These are phyloP conservation scores for Microctenopoma lineatum DNA, from an alignment of 2,797 vertebrate genomes.

Conservation along the genomic window DNA sequence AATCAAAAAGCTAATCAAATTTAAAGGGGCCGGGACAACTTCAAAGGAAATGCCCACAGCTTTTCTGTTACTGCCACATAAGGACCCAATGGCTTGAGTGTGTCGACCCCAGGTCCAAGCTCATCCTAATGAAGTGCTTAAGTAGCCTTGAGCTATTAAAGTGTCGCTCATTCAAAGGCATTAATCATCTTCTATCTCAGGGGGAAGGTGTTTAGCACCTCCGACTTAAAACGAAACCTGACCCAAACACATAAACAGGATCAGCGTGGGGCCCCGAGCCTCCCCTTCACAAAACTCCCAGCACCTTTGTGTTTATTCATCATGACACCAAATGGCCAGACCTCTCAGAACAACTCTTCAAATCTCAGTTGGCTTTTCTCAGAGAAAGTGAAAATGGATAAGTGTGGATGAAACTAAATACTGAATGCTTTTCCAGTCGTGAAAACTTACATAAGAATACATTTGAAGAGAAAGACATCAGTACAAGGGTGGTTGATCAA, in stretches of 20 bases:
- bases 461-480: background rate
- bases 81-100: constrained; percentile 67
- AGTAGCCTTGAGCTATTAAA: constrained; percentile 79
- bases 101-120: constrained; percentile 62
- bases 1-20: constrained; percentile 74
- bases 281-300: constrained; percentile 64
- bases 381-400: background rate
- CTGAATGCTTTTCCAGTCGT: background rate
- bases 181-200: constrained; percentile 83
- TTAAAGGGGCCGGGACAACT: constrained; percentile 69
- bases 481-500: background rate
- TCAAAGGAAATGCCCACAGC: constrained; percentile 76
- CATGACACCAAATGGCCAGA: constrained; percentile 81
- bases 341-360: constrained; percentile 32
- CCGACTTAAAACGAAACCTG: constrained; percentile 78
- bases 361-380: constrained; percentile 36
- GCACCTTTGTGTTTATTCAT: constrained; percentile 85
- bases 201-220: constrained; percentile 80
- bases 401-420: background rate
- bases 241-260: constrained; percentile 79
- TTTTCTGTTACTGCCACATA: constrained; percentile 61
- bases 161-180: constrained; percentile 78
- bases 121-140: constrained; percentile 83
- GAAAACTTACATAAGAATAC: background rate
- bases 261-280: constrained; percentile 72